Base-by-base conservation (phyloP, 1,140 invertebrate species). In the Drosophila kepulauana region DNA sequence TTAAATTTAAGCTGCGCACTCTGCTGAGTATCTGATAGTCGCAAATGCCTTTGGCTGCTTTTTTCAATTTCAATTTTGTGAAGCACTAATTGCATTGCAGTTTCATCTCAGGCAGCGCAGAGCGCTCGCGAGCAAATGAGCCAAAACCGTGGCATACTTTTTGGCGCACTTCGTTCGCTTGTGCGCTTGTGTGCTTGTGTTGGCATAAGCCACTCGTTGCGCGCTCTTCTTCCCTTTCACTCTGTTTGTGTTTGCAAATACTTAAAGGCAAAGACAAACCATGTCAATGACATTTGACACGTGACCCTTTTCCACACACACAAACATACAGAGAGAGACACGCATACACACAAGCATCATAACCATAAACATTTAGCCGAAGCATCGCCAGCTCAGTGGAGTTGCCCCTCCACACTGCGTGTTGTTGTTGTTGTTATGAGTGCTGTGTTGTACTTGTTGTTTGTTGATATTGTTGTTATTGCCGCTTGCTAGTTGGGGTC, bases 251-350 rank as follows among this genome's bases (percentile, higher is more conserved):
- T 78, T 89, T 84, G 78, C 78, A 52, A 79, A 75, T 82, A 80
- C 86, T 90, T 90, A 85, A 90, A 81, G 71, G 72, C 66, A 81
- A 57, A 90, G 81, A 75, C 71, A 89, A 89, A 89, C 78, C 86
- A 81, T 89, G 85, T 89, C 85, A 89, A 89, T 90, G 85, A 90
- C 85, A 90, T 89, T 82, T 90, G 86, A 89, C 85, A 85, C 85
- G 86, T 89, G 85, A 89, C 86, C 85, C 85, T 85, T 90, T 89
- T 90, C 56, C 43, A 68, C 64, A 59, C 76, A 78, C 75, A 71
- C 51, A 78, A 70, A 71, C 51, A 56, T 51, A 61, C 61, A 74
- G 45, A 64, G 48, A 59, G 52, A 69, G 7, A 33, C 30, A 25
- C 71, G 13, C 51, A 16, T 20, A 25, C 43, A 68, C 30, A 54